Conservation (phyloP, 2,888 invertebrate genomes). For the Lepidonotus clava region DNA sequence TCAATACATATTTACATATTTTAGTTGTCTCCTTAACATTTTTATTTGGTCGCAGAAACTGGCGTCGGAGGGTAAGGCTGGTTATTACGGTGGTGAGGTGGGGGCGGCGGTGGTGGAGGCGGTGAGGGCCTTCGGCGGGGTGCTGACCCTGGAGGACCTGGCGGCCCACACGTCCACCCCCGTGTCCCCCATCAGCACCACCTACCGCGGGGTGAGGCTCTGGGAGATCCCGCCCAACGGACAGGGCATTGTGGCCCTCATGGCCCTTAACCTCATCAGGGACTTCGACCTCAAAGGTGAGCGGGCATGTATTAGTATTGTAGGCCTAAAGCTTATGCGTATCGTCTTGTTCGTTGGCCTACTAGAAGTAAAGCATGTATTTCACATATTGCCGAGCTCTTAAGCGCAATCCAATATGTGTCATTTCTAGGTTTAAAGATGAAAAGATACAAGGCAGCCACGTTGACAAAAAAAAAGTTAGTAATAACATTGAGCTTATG, state of each 20-base stretch:
- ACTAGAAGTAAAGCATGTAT: too few species aligned
- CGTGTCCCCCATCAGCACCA: slow-evolving; percentile 73
- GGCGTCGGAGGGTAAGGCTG: slow-evolving; percentile 70
- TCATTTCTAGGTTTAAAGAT: too few species aligned
- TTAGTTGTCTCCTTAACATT: too few species aligned
- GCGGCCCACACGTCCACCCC: slow-evolving; percentile 69
- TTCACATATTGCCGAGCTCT: too few species aligned
- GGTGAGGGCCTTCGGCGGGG: slow-evolving; percentile 74
- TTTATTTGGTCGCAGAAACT: slow-evolving; percentile 67
- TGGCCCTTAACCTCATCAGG: slow-evolving; percentile 79
- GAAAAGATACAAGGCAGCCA: too few species aligned
- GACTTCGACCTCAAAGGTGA: slow-evolving; percentile 76
- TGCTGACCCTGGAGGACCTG: slow-evolving; percentile 76
- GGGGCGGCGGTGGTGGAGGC: slow-evolving; percentile 74
- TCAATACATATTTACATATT: too few species aligned
- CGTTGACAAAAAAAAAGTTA: too few species aligned
- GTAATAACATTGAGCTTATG: too few species aligned
- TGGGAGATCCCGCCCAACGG: slow-evolving; percentile 81
- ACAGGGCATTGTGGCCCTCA: slow-evolving; percentile 79
- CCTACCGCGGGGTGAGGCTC: slow-evolving; percentile 74
- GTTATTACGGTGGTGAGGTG: slow-evolving; percentile 77
- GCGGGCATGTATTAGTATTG: neutral
- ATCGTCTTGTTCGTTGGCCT: too few species aligned
- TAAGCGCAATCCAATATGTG: too few species aligned
- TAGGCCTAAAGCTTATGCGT: too few species aligned